Evolutionary conservation across 2,113 vertebrate species (phyloP), one percentile per base, ranked within the genome.

Genomic region (Hippocampus comes): DNA sequence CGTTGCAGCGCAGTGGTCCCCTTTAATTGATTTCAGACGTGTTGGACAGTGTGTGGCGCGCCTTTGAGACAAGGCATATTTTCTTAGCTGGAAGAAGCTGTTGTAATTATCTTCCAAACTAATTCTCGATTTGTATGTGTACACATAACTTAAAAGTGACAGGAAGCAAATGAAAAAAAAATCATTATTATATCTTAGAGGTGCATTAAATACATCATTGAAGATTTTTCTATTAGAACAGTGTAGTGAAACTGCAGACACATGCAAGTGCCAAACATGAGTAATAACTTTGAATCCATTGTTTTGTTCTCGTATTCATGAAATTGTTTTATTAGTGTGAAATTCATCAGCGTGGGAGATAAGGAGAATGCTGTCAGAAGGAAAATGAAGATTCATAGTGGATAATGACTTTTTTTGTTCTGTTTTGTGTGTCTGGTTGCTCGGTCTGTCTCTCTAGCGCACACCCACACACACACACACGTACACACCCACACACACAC

Each of bases 241-340:
- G 80, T 80, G 78, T 77, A 75, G 75, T 2, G 49, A 78, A 81
- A 80, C 60, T 49, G 53, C 69, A 66, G 76, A 72, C 77, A 80
- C 82, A 57, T 77, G 81, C 80, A 63, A 46, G 57, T 72, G 84
- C 68, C 76, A 85, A 70, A 73, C 75, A 49, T 75, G 65, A 86
- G 63, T 76, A 72, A 84, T 84, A 81, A 48, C 20, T 85, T 73
- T 77, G 63, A 85, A 82, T 68, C 41, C 74, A 63, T 48, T 63
- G 74, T 76, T 83, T 84, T 79, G 72, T 87, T 76, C 80, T 67
- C 72, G 46, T 38, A 38, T 38, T 38, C 25, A 77, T 82, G 34
- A 86, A 87, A 88, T 86, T 84, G 84, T 87, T 85, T 83, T 73
- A 86, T 80, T 73, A 77, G 78, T 77, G 68, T 74, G 78, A 78